These are phyloP conservation scores for Lepidurus couesii DNA, from an alignment of 1,140 invertebrate genomes.

Conservation along the genomic window DNA sequence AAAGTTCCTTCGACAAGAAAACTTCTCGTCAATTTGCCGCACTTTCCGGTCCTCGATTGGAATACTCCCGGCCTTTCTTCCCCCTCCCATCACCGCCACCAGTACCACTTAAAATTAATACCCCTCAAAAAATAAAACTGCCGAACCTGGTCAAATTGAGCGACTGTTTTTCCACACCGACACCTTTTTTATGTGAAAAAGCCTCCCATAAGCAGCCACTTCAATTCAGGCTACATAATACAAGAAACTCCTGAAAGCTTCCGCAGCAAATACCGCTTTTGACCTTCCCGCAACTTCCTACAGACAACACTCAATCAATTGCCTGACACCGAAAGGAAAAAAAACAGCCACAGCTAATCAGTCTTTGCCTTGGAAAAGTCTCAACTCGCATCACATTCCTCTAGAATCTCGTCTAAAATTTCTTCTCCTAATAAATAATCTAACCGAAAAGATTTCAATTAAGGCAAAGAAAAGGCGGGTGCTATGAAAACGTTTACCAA, in stretches of 20 bases:
- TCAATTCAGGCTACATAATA: neutral
- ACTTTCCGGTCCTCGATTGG: neutral
- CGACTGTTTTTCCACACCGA: neutral
- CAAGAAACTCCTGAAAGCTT: neutral
- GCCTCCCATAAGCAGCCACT: neutral
- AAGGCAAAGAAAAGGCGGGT: too few relatives aligned
- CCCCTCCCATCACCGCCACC: neutral
- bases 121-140: neutral
- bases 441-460: too few relatives aligned
- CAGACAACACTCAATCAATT: too few relatives aligned
- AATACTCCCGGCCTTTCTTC: neutral
- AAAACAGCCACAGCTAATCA: too few relatives aligned
- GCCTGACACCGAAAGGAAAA: too few relatives aligned
- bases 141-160: neutral
- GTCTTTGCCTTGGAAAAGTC: too few relatives aligned
- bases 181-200: neutral
- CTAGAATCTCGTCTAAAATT: too few relatives aligned
- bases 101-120: neutral
- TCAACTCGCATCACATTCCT: too few relatives aligned
- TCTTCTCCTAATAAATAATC: too few relatives aligned
- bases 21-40: conserved; percentile 3
- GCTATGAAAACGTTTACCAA: too few relatives aligned
- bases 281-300: too few relatives aligned
- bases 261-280: too few relatives aligned
- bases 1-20: neutral